Percentiles rank a stretch among this genome's conserved stretches.
These are phyloP conservation scores for Bhutanitis thaidina DNA, from an alignment of 2,888 invertebrate species.

Conservation along the genomic window DNA sequence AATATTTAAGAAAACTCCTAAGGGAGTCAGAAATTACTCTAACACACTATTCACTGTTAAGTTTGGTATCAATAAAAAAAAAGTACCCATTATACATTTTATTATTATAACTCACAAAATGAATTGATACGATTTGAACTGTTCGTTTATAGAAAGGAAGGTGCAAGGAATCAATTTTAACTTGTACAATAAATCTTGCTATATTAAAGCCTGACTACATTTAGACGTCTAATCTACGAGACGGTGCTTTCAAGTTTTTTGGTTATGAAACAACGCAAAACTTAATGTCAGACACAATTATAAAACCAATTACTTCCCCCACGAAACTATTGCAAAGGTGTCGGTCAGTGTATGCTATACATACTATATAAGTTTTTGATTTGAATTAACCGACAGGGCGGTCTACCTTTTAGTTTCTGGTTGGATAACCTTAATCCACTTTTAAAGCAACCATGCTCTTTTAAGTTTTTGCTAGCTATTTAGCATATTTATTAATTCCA, in stretches of 20 bases:
- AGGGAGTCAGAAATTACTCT: too few species aligned
- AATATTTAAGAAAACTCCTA: too few species aligned
- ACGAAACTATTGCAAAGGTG: background rate
- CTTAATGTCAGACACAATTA: constrained; percentile 9
- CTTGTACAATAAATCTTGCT: background rate
- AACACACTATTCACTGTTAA: too few species aligned
- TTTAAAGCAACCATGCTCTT: constrained; percentile 9
- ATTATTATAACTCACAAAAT: too few species aligned
- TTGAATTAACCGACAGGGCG: constrained; percentile 5
- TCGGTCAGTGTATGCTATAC: background rate
- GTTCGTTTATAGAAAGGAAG: background rate
- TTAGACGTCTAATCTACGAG: background rate
- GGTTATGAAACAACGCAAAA: too few species aligned
- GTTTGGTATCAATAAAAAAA: too few species aligned
- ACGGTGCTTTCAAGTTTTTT: too few species aligned
- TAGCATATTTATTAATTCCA: constrained; percentile 36
- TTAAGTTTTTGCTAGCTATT: constrained; percentile 26
- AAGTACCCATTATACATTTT: too few species aligned
- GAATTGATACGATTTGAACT: background rate
- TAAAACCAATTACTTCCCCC: constrained; percentile 8
- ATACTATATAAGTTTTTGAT: constrained; percentile 2
- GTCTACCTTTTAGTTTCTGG: constrained; percentile 30
- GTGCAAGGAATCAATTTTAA: background rate
- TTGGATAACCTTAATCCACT: constrained; percentile 35
- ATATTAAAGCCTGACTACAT: background rate